phyloP scores from a whole-genome alignment of 2,797 vertebrate species.

The Loriculus beryllinus region DNA sequence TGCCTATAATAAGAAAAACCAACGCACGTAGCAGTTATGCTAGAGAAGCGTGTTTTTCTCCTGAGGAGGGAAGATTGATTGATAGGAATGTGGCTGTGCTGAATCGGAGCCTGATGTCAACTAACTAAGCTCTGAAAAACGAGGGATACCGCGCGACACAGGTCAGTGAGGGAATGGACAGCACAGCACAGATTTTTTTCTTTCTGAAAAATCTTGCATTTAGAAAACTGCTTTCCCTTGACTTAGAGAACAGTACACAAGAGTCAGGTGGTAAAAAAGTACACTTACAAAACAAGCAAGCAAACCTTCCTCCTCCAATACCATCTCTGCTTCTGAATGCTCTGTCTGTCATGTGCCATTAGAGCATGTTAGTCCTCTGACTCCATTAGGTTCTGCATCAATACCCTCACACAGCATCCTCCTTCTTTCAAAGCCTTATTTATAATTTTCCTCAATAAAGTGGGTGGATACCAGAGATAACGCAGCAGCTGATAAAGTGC shows the following conservation, averaged over 20 bases:
- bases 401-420: background rate
- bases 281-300: background rate
- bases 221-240: background rate
- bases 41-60: background rate
- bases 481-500: background rate
- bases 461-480: background rate
- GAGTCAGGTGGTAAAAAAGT: background rate
- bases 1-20: background rate
- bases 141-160: background rate
- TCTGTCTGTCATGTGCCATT: rapidly evolving
- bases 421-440: background rate
- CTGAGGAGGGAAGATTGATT: background rate
- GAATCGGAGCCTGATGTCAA: background rate
- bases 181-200: background rate
- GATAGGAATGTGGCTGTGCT: background rate
- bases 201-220: background rate
- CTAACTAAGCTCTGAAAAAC: background rate
- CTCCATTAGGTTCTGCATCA: background rate
- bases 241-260: background rate
- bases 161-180: background rate
- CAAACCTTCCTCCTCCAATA: background rate
- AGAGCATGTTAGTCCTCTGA: background rate
- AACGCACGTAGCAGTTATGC: background rate
- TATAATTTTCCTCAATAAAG: background rate
- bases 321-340: background rate